Base-by-base conservation (phyloP, 2,888 invertebrate genomes). In the Amphipoea oculea region DNA sequence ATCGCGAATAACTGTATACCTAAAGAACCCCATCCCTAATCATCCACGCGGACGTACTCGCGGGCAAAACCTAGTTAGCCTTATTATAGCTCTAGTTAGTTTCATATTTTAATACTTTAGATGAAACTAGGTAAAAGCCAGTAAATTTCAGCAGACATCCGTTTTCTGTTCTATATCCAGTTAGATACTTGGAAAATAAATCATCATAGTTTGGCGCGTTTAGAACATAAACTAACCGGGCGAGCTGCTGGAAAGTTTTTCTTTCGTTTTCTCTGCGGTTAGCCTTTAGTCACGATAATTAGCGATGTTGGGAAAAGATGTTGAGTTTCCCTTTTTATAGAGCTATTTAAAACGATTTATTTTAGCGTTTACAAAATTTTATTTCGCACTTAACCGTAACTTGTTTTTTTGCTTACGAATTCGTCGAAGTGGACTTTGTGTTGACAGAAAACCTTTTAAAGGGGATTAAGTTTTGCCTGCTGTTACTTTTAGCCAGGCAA, bases 131-230 rank as follows among this genome's bases (percentile, higher is more conserved):
- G 6, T 69, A 60, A 48, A 63, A 66, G 9, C 12, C 29, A 72
- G 14, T 51, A 63, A 40, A 40, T 62, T 76, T 67, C 4, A 20
- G 1, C 12, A 57, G 23, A 62, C 68, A 51, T 76, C 20, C 6
- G 6, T 72, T 74, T 78, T 75, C 69, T 66, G 36, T 75, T 86
- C 36, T 54, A 51, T 42, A 72, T 9, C 57, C 36, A 57, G 72
- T 69, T 45, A 57, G 36, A 70, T 76, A 73, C 67, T 83, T 74
- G 20, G 60, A 74, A 85, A 83, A 83, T 76, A 79, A 86, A 86
- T 76, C 51, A 79, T 66, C 62, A 69, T 76, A 83, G 84, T 85
- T 83, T 72, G 23, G 45, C 65, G 71, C 57, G 17, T 65, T 83
- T 86, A 83, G 73, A 74, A 72, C 70, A 42, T 76, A 66, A 83